Conservation (phyloP, 92 coral and sea anemone species). For the Paragorgia papillata region DNA sequence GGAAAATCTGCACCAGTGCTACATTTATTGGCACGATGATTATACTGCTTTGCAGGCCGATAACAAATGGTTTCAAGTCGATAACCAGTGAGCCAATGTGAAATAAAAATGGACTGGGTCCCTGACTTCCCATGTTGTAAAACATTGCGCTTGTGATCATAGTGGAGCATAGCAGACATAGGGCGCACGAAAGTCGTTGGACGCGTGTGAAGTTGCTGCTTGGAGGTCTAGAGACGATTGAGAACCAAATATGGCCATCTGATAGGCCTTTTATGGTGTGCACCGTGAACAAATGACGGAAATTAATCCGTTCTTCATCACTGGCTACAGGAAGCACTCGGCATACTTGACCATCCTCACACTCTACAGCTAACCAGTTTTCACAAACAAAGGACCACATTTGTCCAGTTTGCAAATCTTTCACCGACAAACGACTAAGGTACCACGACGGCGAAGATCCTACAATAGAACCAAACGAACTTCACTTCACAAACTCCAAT, state of each 20-base stretch:
- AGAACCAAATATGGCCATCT: conserved; percentile 97
- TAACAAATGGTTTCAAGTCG: conserved; percentile 72
- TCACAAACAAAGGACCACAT: conserved; percentile 86
- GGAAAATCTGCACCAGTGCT: no score
- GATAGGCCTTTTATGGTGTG: conserved; percentile 85
- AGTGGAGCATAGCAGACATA: conserved; percentile 86
- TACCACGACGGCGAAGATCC: conserved; percentile 90
- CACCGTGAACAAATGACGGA: conserved; percentile 83
- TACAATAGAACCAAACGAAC: conserved; percentile 5
- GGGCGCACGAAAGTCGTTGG: conserved; percentile 82
- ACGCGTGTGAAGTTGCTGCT: conserved; percentile 89
- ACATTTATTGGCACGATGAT: no score
- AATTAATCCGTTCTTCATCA: conserved; percentile 74
- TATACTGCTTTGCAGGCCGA: conserved; percentile 63
- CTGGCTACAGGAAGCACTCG: conserved; percentile 81
- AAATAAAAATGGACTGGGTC: conserved; percentile 39
- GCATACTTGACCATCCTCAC: conserved; percentile 87
- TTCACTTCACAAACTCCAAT: no score
- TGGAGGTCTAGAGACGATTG: conserved; percentile 88
- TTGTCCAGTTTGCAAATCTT: conserved; percentile 67
- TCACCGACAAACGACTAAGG: conserved; percentile 81
- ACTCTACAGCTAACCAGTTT: conserved; percentile 96
- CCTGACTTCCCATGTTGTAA: conserved; percentile 69
- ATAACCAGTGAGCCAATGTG: conserved; percentile 72
- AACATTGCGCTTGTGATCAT: conserved; percentile 96